Base-by-base conservation (phyloP, 2,113 vertebrate genomes). In the Aphelocoma coerulescens region DNA sequence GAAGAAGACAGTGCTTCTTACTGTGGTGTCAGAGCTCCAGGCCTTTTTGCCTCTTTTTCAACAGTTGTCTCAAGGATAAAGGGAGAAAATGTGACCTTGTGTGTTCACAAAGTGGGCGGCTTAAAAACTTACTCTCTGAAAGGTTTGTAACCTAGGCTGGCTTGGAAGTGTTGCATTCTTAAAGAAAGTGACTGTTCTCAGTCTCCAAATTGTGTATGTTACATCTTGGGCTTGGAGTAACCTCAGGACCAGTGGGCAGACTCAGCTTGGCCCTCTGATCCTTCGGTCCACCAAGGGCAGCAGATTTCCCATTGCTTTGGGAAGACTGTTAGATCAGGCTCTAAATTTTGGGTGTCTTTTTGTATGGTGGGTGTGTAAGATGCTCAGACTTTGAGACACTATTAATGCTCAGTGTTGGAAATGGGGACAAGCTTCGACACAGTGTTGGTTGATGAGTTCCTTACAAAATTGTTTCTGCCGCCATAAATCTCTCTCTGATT, bases 1-100 rank as follows among this genome's bases (percentile, higher is more conserved):
- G 0, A 3, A 7, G 57, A 51, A n/a, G 39, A 5, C 8, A 28
- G 5, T 0, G 0, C 9, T 69, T 30, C 11, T 43, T 27, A 5
- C 39, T 19, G 19, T 57, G 28, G 14, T 35, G 32, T 66, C 0
- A 6, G 30, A 43, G 19, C 33, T 33, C 16, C 3, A 2, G 37
- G 23, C 13, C 1, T 35, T 67, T 81, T 39, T 67, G 13, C 46
- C 43, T 43, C 9, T 44, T 19, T 68, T 84, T 46, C 33, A 59
- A 13, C 27, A 59, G 4, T 1, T 73, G 20, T 21, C n/a, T 88
- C 16, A 22, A 63, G 27, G 46, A 62, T 66, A 62, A 62, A 54
- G 18, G 17, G 28, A 52, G 28, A 59, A 43, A 59, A 61, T 11
- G 19, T 7, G 44, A 21, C 20, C 10, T 75, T 4, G 10, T 22